A percentile compares a stretch with the other conserved stretches of the same genome.
Evolutionary conservation across 37 sponge, comb jelly and placozoan species (phyloP).

Genomic region (Agelas oroides): DNA sequence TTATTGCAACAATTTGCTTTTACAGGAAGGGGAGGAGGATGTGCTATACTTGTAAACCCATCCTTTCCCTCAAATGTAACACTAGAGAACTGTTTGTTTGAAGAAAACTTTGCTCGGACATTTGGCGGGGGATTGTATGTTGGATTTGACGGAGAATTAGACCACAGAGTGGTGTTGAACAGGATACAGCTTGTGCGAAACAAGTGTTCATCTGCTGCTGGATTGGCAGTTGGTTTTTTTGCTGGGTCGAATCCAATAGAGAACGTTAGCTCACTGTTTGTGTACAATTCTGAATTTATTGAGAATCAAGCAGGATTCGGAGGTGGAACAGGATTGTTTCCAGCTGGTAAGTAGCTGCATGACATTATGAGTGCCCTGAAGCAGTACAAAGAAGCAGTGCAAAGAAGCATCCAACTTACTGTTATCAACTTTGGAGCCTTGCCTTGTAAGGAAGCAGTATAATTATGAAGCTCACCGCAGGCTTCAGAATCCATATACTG

Average conservation of each 20-base stretch:
- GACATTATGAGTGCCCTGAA: no score
- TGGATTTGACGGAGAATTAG: not conserved
- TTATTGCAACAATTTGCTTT: not conserved
- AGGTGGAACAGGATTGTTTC: constrained; percentile 5
- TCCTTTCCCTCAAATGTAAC: not conserved
- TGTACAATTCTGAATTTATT: not conserved
- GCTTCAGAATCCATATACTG: no score
- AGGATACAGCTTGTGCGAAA: not conserved
- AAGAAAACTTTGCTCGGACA: constrained; percentile 25
- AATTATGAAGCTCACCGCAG: no score
- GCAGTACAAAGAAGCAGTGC: no score
- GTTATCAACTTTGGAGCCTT: no score
- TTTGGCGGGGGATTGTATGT: constrained; percentile 53
- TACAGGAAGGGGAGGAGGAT: constrained; percentile 43
- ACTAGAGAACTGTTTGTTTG: constrained; percentile 9
- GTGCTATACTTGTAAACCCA: not conserved
- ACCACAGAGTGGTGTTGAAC: constrained; percentile 9
- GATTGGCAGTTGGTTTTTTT: not conserved
- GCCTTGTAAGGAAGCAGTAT: no score
- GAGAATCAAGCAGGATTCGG: constrained; percentile 18
- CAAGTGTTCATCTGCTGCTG: not conserved
- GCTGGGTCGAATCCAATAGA: not conserved
- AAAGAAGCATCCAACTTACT: no score
- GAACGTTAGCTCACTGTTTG: not conserved
- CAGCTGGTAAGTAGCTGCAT: not conserved